Base-by-base conservation (phyloP, 2,888 invertebrate species). In the Caenorhabditis wallacei region DNA sequence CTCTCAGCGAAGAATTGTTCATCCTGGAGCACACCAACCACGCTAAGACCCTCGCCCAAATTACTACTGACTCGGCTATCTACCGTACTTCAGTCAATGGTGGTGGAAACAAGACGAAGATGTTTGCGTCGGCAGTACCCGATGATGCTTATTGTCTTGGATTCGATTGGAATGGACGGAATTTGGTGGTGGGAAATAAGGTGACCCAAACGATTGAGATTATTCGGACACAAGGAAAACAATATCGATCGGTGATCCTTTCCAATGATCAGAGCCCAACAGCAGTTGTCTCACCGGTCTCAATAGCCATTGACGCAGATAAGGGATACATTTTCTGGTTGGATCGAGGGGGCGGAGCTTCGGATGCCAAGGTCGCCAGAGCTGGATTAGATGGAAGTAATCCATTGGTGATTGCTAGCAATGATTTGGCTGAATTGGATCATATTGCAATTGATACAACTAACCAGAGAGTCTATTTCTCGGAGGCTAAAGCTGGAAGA, bases 101-200 rank as follows among this genome's bases (percentile, higher is more conserved):
- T 61, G 86, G 83, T 10, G 86, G 84, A 24, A 86, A 84, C 72
- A 82, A 79, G 61, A 82, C 80, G 10, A 74, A 88, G 59, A 68
- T 90, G 74, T 87, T 85, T 63, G 70, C 86, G 1, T 85, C 86
- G 5, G 88, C 89, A 43, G 84, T 90, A 8, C 82, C 87, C 16
- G 97, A 97, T 0, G 95, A 96, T 0, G 96, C 97, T 0, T 95
- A 96, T 43, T 95, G 96, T 0, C 94, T 99, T 51, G 97, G 98
- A 0, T 96, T 97, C 91, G 98, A 99, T 92, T 98, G 98, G 98
- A 94, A 98, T 24, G 97, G 98, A 3, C 94, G 97, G 71, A 99
- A 98, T 93, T 92, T 99, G 43, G 98, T 95, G 92, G 95, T 98
- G 92, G 97, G 96, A 30, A 98, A 97, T 91, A 94, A 95, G 46